Evolutionary conservation across 2,113 vertebrate species (phyloP).

Genomic region (Neofelis nebulosa): DNA sequence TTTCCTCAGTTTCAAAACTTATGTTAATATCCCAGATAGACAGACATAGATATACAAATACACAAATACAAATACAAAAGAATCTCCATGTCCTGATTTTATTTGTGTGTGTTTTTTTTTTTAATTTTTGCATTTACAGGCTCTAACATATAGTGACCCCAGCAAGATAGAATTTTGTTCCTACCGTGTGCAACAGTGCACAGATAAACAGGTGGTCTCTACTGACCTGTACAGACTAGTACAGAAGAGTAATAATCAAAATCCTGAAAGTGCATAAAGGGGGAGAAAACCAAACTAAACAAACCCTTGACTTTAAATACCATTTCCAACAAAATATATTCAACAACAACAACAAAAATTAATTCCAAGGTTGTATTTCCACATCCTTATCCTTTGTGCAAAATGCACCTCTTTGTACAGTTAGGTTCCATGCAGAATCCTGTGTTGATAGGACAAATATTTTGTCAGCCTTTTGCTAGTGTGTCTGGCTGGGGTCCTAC

Average conservation of each 20-base stretch:
- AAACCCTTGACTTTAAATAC: not conserved
- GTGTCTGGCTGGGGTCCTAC: not conserved
- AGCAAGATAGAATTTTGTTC: not conserved
- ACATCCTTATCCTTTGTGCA: not conserved
- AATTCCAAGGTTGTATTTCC: not conserved
- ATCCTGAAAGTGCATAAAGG: not conserved
- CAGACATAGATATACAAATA: not conserved
- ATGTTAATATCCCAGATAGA: not conserved
- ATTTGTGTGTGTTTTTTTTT: not conserved
- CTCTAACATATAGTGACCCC: too few species aligned
- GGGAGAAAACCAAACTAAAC: not conserved
- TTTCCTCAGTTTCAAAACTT: not conserved
- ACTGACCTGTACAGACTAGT: too few species aligned
- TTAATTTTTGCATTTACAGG: not conserved
- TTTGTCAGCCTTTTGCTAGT: not conserved
- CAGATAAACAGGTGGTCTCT: not conserved
- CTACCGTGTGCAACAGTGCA: not conserved
- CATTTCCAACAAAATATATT: not conserved
- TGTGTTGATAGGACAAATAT: not conserved
- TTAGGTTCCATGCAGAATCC: not conserved
- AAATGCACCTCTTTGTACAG: not conserved
- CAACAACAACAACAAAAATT: not conserved
- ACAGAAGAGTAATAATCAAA: not conserved
- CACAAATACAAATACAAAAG: not conserved
- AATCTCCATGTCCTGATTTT: not conserved